Conservation (phyloP, 2,113 vertebrate genomes). For the Sterna hirundo region DNA sequence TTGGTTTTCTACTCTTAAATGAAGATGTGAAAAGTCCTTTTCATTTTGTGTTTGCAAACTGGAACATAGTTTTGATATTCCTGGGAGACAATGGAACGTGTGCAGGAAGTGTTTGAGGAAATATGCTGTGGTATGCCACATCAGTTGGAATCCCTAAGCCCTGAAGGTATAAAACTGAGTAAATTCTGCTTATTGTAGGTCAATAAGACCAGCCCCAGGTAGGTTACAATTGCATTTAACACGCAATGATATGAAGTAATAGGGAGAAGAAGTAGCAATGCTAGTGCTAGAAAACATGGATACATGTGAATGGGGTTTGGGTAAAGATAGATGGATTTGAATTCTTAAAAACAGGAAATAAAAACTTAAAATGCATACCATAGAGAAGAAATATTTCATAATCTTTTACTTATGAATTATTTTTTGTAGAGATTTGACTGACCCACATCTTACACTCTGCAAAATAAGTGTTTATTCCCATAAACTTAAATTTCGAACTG, state of each 20-base stretch:
- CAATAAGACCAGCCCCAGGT: not conserved
- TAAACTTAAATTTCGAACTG: not conserved
- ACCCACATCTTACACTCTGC: not conserved
- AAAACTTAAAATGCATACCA: not conserved
- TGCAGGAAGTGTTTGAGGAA: not conserved
- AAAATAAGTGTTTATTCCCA: not conserved
- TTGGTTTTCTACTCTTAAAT: not conserved
- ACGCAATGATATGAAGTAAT: not conserved
- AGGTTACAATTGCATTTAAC: not conserved
- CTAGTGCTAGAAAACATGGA: not conserved
- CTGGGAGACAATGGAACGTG: not conserved
- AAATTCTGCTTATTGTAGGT: not conserved
- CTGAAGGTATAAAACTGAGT: not conserved
- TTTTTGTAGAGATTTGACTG: not conserved
- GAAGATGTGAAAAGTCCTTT: not conserved
- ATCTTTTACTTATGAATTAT: not conserved
- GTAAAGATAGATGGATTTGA: not conserved
- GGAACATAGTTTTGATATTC: not conserved
- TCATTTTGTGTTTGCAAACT: not conserved
- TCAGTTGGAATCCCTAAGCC: not conserved
- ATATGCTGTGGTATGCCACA: not conserved
- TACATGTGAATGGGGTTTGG: not conserved
- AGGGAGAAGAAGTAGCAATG: not conserved
- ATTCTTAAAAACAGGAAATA: not conserved
- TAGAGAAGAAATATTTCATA: not conserved